phyloP scores from a whole-genome alignment of 2,797 vertebrate species.

The Xyrichtys novacula region DNA sequence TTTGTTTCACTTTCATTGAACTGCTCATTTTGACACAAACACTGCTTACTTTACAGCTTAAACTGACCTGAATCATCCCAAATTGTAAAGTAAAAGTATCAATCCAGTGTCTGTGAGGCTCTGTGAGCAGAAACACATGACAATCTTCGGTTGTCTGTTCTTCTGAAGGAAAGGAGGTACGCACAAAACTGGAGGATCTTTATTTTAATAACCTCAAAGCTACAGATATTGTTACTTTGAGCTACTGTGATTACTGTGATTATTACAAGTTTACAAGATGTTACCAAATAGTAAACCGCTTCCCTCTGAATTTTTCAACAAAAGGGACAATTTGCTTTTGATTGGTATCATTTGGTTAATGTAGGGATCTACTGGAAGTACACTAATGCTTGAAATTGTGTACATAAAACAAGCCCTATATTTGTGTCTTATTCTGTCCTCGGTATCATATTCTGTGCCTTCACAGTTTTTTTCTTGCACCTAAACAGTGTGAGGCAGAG shows the following conservation, averaged over 20 bases:
- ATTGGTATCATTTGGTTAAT: slow-evolving; percentile 4
- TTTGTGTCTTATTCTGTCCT: slow-evolving; percentile 2
- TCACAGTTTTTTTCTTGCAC: slow-evolving; percentile 19
- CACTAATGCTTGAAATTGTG: background rate
- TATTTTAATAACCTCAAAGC: slow-evolving; percentile 4
- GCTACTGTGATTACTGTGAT: background rate
- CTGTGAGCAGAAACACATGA: no score
- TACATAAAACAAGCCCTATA: background rate
- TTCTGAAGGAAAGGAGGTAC: no score
- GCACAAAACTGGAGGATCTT: no score
- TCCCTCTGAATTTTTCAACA: slow-evolving; percentile 12
- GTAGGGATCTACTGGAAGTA: slow-evolving; percentile 9
- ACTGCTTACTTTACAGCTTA: no score
- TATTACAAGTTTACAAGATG: slow-evolving; percentile 14
- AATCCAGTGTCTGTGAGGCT: no score
- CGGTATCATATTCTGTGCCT: slow-evolving; percentile 10
- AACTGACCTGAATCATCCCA: no score
- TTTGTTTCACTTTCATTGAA: no score
- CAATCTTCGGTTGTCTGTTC: no score
- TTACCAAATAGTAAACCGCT: background rate
- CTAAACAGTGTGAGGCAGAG: slow-evolving; percentile 11
- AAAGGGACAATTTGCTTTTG: slow-evolving; percentile 9
- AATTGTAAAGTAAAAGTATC: no score
- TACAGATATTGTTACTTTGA: slow-evolving; percentile 1
- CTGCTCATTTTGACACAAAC: no score